Evolutionary conservation across 2,797 vertebrate genomes (phyloP), one percentile per base, ranked within the genome.

Genomic region (Sparidentex hasta): DNA sequence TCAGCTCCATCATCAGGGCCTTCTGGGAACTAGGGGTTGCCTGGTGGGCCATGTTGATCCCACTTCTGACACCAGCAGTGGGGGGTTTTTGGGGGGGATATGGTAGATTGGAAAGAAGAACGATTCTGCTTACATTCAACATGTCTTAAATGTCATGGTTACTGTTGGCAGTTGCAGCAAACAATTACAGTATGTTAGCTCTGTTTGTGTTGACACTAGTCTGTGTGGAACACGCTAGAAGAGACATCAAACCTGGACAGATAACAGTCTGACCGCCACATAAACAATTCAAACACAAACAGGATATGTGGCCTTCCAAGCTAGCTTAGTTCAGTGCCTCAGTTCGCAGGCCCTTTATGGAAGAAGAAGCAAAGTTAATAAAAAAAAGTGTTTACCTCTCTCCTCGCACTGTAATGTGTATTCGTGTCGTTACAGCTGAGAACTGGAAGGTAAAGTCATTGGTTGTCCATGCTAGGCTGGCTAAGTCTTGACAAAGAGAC

Each of bases 1-100:
- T 98, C 77, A 97, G 95, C 95, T 98, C 97, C 90, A 98, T 95
- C 97, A 98, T 97, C 90, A 98, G 93, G 87, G 97, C 97, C 89
- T 99, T 99, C 94, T 98, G 98, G 21, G 97, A 99, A 92, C 97
- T 97, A 80, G 97, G 97, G 96, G 97, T 97, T 87, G 97, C 96
- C 95, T 98, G 97, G 94, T 98, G 97, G 92, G 98, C 98, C 97
- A 98, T 98, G 88, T 73, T 88, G 50, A 83, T 89, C 87, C 91
- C 83, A 88, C 87, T 80, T 86, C 80, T 89, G 80, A 87, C 83
- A 79, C 74, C 58, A 76, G 81, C 38, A 43, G 52, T 20, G 52
- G 12, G 77, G 55, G 59, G 23, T n/a, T n/a, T n/a, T n/a, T n/a
- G n/a, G 25, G n/a, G n/a, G n/a, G n/a, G 25, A 1, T 13, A 17